Evolutionary conservation across 2,797 vertebrate genomes (phyloP), one percentile per base, ranked within the genome.

Genomic region (Microctenopoma lineatum): DNA sequence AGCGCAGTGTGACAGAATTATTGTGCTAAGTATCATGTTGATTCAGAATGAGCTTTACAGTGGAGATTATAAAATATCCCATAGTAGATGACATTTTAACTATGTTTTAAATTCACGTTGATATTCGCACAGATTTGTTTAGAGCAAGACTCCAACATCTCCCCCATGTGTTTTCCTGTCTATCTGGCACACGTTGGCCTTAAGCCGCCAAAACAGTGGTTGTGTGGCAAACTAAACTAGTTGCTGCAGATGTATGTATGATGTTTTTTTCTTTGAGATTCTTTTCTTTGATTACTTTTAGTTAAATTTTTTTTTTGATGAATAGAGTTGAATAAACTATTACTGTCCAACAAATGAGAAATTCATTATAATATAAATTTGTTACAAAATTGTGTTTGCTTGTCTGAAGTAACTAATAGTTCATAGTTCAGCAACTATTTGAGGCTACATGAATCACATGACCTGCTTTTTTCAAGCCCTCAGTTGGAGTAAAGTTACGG

Each of bases 51-150:
- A 89, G 86, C 71, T 84, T 77, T 74, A 75, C 60, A 57, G 41
- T 47, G 62, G 58, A 72, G 73, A 73, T 74, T 81, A 29, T 42
- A 77, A 48, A 75, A 73, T 80, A 80, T 76, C 69, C 86, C 77
- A 81, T 58, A 73, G 16, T 7, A 21, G 29, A 18, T 80, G 86
- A 86, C 87, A 80, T 72, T 85, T 91, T 87, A 86, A 90, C 64
- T 73, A 70, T 74, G 79, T 84, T 83, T 87, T 83, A 79, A 84
- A 91, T 90, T 87, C 80, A 68, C 61, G 58, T 66, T 52, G 69
- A 67, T 79, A 25, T 59, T 65, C 59, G 63, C 6, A n/a, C 48
- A 74, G 66, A 64, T 59, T 65, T 78, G 66, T 67, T 71, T 53
- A 73, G 68, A 74, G 50, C 25, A 58, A 62, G n/a, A 42, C 25